Conservation (phyloP, 92 coral and sea anemone species). For the Palythoa caribaeorum region DNA sequence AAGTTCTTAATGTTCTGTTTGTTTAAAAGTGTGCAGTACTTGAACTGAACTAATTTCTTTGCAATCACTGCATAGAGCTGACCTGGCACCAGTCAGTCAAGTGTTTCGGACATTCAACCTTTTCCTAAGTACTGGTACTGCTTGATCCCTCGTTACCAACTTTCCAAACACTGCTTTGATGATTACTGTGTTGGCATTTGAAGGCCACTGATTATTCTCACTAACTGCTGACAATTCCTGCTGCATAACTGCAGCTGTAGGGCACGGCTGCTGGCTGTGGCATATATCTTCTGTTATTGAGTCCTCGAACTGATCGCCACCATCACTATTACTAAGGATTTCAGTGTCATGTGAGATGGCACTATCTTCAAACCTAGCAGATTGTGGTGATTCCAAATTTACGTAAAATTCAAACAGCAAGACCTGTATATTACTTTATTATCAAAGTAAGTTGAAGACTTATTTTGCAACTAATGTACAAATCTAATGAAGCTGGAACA, state of each 20-base stretch:
- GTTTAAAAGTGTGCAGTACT: conserved; percentile 24
- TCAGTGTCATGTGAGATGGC: conserved; percentile 15
- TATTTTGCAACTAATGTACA: not conserved
- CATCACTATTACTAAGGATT: conserved; percentile 19
- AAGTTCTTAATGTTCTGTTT: conserved; percentile 27
- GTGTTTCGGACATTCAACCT: conserved; percentile 2
- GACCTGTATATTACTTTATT: conserved; percentile 6
- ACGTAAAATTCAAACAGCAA: conserved; percentile 16
- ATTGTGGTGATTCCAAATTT: conserved; percentile 9
- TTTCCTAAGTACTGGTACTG: conserved; percentile 17
- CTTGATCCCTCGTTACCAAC: conserved; percentile 22
- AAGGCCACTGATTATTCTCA: conserved; percentile 18
- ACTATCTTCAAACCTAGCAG: not conserved
- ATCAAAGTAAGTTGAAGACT: not conserved
- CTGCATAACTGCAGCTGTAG: not conserved
- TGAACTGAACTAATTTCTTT: conserved; percentile 18
- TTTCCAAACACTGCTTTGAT: conserved; percentile 33
- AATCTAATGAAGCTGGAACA: not conserved
- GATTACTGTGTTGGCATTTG: conserved; percentile 12
- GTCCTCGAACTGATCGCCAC: not conserved
- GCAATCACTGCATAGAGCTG: conserved; percentile 38
- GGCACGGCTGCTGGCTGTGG: conserved; percentile 10
- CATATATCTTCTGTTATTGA: conserved; percentile 4
- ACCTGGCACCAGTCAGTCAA: conserved; percentile 7
- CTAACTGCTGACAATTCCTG: conserved; percentile 17